Base-by-base conservation (phyloP, 1,140 invertebrate species). In the Plectrocnemia conspersa region DNA sequence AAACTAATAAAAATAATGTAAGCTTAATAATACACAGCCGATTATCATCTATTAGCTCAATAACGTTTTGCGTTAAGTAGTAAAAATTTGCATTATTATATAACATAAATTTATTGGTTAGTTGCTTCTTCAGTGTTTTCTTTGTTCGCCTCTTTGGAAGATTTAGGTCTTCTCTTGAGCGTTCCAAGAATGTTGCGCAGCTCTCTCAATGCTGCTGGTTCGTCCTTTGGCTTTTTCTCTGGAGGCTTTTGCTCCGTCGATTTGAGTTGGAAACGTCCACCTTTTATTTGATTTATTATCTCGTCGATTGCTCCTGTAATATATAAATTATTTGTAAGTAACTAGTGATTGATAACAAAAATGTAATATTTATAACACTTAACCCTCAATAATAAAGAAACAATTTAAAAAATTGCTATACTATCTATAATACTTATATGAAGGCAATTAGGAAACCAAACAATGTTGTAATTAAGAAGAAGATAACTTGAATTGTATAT, bases 281-380 rank as follows among this genome's bases (percentile, higher is more conserved):
- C 81, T 73, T 87, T 87, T 18, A 86, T 85, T 66, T 85, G 81
- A 65, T 83, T 85, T 3, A 87, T 84, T 55, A 87, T 83, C 29
- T 84, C 82, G 57, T 85, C 83, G 58, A 86, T 85, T 1, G 79
- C 83, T 44, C 73, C 76, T 77, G 70, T 0, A 56, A 60, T 24
- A 23, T 6, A 27, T 23, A 3, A 35, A 52, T 40, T 47, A 50
- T 45, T 32, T 38, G 55, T 40, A 48, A 58, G 54, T 40, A 25
- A 35, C 23, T 25, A 5, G 27, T 55, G 29, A 46, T 29, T 21
- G 40, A 44, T n/a, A n/a, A n/a, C n/a, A n/a, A n/a, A n/a, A n/a
- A n/a, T 29, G 27, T 29, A n/a, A n/a, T n/a, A n/a, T n/a, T n/a
- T n/a, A n/a, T n/a, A n/a, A n/a, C n/a, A n/a, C n/a, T n/a, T n/a